These are phyloP conservation scores for Augochlora pura DNA, from an alignment of 1,140 invertebrate genomes.

Conservation along the genomic window DNA sequence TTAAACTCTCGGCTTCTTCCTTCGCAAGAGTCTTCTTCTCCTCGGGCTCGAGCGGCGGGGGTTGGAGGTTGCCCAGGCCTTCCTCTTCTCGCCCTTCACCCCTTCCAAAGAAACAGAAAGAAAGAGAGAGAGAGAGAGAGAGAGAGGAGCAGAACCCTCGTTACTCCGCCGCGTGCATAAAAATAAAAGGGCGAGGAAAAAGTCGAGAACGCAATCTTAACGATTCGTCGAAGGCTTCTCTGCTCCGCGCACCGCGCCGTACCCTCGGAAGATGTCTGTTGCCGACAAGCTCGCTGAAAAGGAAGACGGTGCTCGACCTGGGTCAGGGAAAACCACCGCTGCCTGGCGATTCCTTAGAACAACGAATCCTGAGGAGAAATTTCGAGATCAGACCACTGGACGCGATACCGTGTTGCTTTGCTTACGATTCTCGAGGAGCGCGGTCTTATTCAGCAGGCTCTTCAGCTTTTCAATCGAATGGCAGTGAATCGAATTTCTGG, in stretches of 20 bases:
- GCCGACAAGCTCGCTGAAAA: neutral
- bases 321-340: too few relatives aligned
- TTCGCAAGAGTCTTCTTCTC: slow-evolving; percentile 59
- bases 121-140: too few relatives aligned
- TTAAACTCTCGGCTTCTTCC: slow-evolving; percentile 77
- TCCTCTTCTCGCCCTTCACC: slow-evolving; percentile 30
- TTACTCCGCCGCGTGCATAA: slow-evolving; percentile 58
- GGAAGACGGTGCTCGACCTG: too few relatives aligned
- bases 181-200: slow-evolving; percentile 47
- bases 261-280: slow-evolving; percentile 31
- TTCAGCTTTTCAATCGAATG: too few relatives aligned
- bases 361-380: too few relatives aligned
- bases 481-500: too few relatives aligned
- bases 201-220: slow-evolving; percentile 62
- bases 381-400: too few relatives aligned
- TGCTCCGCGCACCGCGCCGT: neutral
- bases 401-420: too few relatives aligned
- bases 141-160: slow-evolving; percentile 54
- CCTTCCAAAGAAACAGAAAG: slow-evolving; percentile 13
- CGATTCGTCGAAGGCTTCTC: slow-evolving; percentile 54
- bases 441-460: too few relatives aligned
- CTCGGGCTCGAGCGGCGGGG: neutral
- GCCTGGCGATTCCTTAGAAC: too few relatives aligned
- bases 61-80: too few relatives aligned
- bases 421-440: too few relatives aligned